Conservation (phyloP, 1,140 invertebrate species). For the Nylanderia fulva region DNA sequence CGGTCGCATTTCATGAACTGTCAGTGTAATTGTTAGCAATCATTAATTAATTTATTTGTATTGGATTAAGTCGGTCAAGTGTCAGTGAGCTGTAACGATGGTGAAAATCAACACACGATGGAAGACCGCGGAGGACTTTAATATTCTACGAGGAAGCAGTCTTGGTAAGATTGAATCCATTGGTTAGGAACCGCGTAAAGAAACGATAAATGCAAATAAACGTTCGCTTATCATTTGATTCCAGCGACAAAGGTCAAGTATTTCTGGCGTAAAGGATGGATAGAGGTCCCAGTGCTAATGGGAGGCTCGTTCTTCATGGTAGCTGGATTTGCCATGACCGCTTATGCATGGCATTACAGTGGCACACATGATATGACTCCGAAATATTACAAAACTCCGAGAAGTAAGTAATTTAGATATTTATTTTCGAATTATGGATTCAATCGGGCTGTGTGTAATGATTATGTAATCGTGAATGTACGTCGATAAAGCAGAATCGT, state of each 20-base stretch:
- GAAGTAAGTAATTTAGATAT: constrained; percentile 54
- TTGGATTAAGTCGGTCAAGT: no score
- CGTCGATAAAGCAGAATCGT: constrained; percentile 32
- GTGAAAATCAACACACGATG: background rate
- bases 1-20: background rate
- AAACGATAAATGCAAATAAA: background rate
- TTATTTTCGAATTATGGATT: background rate
- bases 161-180: constrained; percentile 38
- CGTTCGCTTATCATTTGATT: background rate
- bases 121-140: accelerated
- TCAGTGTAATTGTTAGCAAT: background rate
- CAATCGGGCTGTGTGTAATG: background rate
- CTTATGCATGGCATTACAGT: accelerated
- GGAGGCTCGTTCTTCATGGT: accelerated
- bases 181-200: background rate
- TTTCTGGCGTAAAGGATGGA: constrained; percentile 31
- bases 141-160: background rate
- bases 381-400: constrained; percentile 1
- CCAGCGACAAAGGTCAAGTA: background rate
- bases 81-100: constrained; percentile 4
- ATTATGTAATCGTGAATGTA: constrained; percentile 27
- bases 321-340: accelerated
- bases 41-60: background rate
- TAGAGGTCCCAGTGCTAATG: constrained; percentile 44
- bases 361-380: background rate